phyloP scores from a whole-genome alignment of 1,140 invertebrate genomes.

The Diabrotica undecimpunctata region DNA sequence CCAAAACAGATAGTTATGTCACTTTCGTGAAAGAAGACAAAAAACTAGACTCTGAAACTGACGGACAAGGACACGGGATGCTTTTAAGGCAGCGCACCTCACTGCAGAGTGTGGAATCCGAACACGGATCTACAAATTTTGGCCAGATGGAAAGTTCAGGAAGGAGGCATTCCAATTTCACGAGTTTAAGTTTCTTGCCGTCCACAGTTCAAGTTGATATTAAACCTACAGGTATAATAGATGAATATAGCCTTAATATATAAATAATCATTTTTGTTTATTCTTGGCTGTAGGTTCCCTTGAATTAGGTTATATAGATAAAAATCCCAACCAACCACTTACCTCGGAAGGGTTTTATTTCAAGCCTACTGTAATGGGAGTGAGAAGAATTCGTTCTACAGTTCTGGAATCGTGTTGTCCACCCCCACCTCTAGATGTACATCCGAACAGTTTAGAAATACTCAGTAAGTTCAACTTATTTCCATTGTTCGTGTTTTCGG shows the following conservation, averaged over 20 bases:
- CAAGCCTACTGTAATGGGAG: slow-evolving; percentile 41
- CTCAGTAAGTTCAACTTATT: neutral
- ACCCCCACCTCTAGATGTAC: slow-evolving; percentile 58
- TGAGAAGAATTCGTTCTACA: slow-evolving; percentile 62
- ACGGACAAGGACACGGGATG: slow-evolving; percentile 51
- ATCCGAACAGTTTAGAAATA: slow-evolving; percentile 62
- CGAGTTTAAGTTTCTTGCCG: slow-evolving; percentile 51
- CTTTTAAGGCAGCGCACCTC: slow-evolving; percentile 47
- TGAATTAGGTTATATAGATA: slow-evolving; percentile 42
- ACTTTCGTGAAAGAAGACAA: slow-evolving; percentile 25
- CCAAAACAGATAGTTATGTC: slow-evolving; percentile 30
- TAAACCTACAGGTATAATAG: slow-evolving; percentile 44
- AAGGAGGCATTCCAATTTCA: slow-evolving; percentile 62
- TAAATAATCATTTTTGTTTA: neutral
- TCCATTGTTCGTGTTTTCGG: neutral
- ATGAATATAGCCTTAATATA: no score
- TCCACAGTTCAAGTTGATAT: slow-evolving; percentile 38
- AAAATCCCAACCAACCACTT: slow-evolving; percentile 42
- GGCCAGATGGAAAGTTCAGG: slow-evolving; percentile 38
- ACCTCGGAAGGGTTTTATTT: slow-evolving; percentile 44
- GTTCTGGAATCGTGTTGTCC: slow-evolving; percentile 64
- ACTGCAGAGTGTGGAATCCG: slow-evolving; percentile 49
- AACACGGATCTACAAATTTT: slow-evolving; percentile 36
- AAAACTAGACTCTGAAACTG: slow-evolving; percentile 35
- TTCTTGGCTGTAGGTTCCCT: slow-evolving; percentile 15